These are phyloP conservation scores for Sweltsa coloradensis DNA, from an alignment of 1,140 invertebrate species.

Conservation along the genomic window DNA sequence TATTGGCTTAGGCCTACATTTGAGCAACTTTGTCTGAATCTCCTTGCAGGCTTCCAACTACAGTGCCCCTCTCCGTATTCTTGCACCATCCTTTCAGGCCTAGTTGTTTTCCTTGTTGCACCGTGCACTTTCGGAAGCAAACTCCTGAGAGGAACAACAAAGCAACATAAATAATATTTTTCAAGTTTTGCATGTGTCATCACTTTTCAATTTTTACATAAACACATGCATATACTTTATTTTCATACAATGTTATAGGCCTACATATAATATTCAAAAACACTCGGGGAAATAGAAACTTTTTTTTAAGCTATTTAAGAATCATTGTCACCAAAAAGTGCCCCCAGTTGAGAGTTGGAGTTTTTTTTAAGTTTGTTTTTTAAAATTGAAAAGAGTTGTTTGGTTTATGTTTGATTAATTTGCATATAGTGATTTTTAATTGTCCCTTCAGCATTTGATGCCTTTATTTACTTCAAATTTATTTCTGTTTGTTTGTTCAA, in stretches of 20 bases:
- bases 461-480: too few species aligned
- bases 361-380: too few species aligned
- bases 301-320: conserved; percentile 38
- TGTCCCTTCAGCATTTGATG: too few species aligned
- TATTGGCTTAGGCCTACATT: too few species aligned
- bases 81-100: conserved; percentile 61
- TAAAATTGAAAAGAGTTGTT: too few species aligned
- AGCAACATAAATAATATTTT: neutral
- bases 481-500: too few species aligned
- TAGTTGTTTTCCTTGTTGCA: conserved; percentile 48
- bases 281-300: neutral
- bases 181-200: neutral
- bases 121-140: conserved; percentile 45
- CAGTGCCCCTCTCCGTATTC: conserved; percentile 58
- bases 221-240: conserved; percentile 4
- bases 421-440: too few species aligned
- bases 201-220: neutral
- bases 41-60: conserved; percentile 57
- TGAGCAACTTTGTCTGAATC: conserved; percentile 40
- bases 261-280: conserved; percentile 22
- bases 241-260: conserved; percentile 14
- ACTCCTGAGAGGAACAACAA: neutral
- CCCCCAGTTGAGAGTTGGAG: too few species aligned
- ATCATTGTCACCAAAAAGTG: too few species aligned
- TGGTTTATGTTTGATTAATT: too few species aligned